Evolutionary conservation across 1,140 invertebrate species (phyloP).

Genomic region (Drosophila ananassae): DNA sequence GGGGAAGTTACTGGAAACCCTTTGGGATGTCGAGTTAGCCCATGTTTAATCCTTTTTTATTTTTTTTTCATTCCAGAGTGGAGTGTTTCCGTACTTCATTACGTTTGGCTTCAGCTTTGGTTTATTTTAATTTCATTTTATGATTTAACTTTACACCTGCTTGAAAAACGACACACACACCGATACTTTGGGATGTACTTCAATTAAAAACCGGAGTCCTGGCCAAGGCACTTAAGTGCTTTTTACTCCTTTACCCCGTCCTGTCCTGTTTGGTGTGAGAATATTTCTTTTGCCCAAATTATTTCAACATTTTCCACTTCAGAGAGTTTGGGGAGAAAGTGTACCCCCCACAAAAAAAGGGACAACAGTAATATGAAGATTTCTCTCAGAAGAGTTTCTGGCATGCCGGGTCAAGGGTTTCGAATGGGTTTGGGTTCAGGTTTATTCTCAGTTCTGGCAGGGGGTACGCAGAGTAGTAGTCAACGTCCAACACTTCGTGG

Average conservation of each 20-base stretch:
- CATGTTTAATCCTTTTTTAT: constrained; percentile 63
- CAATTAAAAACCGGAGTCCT: constrained; percentile 76
- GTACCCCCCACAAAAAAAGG: constrained; percentile 44
- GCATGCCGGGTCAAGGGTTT: constrained; percentile 76
- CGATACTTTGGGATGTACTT: constrained; percentile 63
- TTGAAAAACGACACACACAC: constrained; percentile 44
- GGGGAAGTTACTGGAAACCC: constrained; percentile 34
- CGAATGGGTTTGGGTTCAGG: constrained; percentile 6
- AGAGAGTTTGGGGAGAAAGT: not conserved
- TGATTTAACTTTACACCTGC: constrained; percentile 84
- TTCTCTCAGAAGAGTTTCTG: constrained; percentile 42
- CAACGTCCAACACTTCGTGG: constrained; percentile 63
- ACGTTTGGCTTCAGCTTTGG: constrained; percentile 65
- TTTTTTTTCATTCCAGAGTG: constrained; percentile 28
- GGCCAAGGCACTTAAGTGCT: constrained; percentile 77
- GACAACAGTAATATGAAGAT: constrained; percentile 69
- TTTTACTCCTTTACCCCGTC: constrained; percentile 50
- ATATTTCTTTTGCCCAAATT: constrained; percentile 70
- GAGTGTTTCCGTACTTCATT: constrained; percentile 66
- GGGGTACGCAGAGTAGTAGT: constrained; percentile 7
- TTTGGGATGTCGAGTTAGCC: constrained; percentile 49
- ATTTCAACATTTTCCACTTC: constrained; percentile 70
- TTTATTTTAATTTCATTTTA: constrained; percentile 84
- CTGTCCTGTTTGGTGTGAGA: constrained; percentile 41
- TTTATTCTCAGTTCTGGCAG: constrained; percentile 5